A percentile compares a stretch with the other conserved stretches of the same genome.
Evolutionary conservation across 2,797 vertebrate species (phyloP).

Genomic region (Trachops cirrhosus): DNA sequence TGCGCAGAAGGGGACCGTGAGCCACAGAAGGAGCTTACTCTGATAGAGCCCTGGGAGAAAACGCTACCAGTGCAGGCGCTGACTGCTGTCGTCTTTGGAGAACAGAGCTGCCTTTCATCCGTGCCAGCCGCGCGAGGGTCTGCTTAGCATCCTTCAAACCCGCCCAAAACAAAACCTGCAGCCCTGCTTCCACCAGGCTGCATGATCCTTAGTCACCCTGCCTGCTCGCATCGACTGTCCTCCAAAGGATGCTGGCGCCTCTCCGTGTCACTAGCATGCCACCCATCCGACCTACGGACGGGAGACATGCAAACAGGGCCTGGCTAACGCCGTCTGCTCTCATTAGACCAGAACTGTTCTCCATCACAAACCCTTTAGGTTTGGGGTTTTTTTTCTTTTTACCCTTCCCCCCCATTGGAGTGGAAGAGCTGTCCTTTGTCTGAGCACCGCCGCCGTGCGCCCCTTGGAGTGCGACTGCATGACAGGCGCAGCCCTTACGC

Average conservation of each 20-base stretch:
- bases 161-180: neutral
- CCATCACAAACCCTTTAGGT: neutral
- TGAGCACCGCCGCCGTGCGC: fast-evolving
- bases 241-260: neutral
- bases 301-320: neutral
- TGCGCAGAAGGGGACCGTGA: neutral
- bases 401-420: neutral
- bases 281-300: neutral
- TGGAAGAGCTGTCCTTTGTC: neutral
- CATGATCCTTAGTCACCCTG: neutral
- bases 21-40: neutral
- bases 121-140: neutral
- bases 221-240: neutral
- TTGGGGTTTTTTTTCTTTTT: neutral
- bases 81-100: neutral
- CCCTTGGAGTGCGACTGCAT: fast-evolving
- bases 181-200: neutral
- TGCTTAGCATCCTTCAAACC: neutral
- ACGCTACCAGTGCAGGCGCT: neutral
- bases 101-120: neutral
- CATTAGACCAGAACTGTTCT: neutral
- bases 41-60: neutral
- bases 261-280: neutral
- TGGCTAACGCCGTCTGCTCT: neutral
- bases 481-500: neutral